A percentile compares a stretch with the other conserved stretches of the same genome.
Conservation (phyloP, 2,113 vertebrate genomes). For the Actinemys pallida region DNA sequence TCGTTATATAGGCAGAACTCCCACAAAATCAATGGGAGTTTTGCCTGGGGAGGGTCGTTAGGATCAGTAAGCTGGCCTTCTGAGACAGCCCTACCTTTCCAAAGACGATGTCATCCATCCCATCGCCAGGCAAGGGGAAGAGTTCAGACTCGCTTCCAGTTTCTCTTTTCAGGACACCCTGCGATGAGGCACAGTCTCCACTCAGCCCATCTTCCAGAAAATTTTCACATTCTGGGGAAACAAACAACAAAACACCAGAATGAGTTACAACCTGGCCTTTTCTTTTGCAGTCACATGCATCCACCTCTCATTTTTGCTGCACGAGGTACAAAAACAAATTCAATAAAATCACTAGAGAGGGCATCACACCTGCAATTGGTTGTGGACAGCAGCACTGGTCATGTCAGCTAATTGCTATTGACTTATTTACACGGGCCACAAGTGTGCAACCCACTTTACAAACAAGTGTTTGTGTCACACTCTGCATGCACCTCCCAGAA, state of each 20-base stretch:
- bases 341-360: neutral
- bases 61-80: neutral
- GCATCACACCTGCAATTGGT: neutral
- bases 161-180: slow-evolving; percentile 63
- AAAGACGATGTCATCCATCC: slow-evolving; percentile 79
- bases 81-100: slow-evolving; percentile 76
- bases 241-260: slow-evolving; percentile 8
- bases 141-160: slow-evolving; percentile 78
- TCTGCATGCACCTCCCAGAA: neutral
- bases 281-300: neutral
- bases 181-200: slow-evolving; percentile 60
- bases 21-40: neutral
- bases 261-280: neutral
- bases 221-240: slow-evolving; percentile 72
- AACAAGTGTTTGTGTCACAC: neutral
- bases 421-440: neutral
- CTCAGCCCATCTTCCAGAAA: slow-evolving; percentile 77
- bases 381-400: neutral
- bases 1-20: neutral
- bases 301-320: fast-evolving
- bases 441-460: neutral
- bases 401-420: neutral
- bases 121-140: slow-evolving; percentile 75
- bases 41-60: neutral
- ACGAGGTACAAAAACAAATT: neutral